phyloP scores from a whole-genome alignment of 2,888 invertebrate genomes.

The Pinctada fucata region DNA sequence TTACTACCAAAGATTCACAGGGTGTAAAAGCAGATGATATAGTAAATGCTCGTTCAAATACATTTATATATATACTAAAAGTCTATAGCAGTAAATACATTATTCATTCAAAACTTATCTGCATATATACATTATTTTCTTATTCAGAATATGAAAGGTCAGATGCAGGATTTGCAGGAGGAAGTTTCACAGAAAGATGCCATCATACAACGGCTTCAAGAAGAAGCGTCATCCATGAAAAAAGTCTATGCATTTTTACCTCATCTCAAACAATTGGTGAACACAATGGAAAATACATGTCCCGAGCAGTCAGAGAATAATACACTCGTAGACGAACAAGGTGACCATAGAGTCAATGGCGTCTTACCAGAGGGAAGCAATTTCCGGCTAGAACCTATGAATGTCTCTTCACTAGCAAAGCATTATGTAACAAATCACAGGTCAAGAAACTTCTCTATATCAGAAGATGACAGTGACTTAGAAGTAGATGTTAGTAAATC shows the following conservation, averaged over 20 bases:
- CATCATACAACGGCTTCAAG: conserved; percentile 11
- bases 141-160: conserved; percentile 1
- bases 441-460: conserved; percentile 51
- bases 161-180: conserved; percentile 10
- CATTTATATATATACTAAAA: too few relatives aligned
- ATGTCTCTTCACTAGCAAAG: conserved; percentile 35
- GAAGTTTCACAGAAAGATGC: not conserved
- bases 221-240: conserved; percentile 2
- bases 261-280: conserved; percentile 18
- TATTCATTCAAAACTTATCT: too few relatives aligned
- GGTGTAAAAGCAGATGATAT: too few relatives aligned
- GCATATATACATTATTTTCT: not conserved
- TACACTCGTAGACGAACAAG: conserved; percentile 8
- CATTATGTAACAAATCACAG: conserved; percentile 35
- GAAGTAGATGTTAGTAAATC: not conserved
- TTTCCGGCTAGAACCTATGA: conserved; percentile 6
- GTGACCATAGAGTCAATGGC: not conserved
- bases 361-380: not conserved
- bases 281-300: conserved; percentile 20
- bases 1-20: too few relatives aligned
- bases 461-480: conserved; percentile 49
- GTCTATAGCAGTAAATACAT: too few relatives aligned
- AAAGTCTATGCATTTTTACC: conserved; percentile 25
- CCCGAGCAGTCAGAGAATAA: not conserved
- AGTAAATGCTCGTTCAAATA: too few relatives aligned